These are phyloP conservation scores for Aldrovandia affinis DNA, from an alignment of 2,797 vertebrate species.

Conservation along the genomic window DNA sequence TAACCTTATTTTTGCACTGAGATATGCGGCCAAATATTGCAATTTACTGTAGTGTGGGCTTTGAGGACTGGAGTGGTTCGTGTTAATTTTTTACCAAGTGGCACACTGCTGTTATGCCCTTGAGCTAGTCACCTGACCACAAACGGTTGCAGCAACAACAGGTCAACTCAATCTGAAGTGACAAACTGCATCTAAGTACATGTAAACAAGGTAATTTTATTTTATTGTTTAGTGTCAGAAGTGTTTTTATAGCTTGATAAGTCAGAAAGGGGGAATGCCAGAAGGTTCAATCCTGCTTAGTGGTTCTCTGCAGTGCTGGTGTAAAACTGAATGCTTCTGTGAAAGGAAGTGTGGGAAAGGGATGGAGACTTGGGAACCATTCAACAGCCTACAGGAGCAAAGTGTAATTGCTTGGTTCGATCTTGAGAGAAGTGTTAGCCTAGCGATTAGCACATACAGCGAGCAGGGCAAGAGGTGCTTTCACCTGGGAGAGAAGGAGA, in stretches of 20 bases:
- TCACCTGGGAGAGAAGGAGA: background rate
- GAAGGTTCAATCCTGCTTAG: background rate
- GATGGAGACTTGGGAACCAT: background rate
- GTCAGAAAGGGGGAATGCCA: background rate
- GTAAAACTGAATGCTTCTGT: background rate
- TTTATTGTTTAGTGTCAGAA: background rate
- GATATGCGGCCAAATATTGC: background rate
- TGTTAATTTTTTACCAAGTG: background rate
- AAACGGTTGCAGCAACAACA: background rate
- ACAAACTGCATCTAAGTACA: background rate
- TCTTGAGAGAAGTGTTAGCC: background rate
- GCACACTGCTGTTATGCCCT: background rate
- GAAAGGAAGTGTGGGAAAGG: background rate
- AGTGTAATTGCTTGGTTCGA: conserved; percentile 4
- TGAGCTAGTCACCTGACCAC: background rate
- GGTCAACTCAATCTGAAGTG: background rate
- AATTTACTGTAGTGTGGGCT: background rate
- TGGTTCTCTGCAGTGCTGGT: background rate
- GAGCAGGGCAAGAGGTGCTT: background rate
- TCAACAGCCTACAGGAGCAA: background rate
- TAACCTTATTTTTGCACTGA: background rate
- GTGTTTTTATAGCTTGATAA: background rate
- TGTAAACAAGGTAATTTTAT: background rate
- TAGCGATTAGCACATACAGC: background rate
- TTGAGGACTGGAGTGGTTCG: background rate